Percentiles rank a stretch among this genome's conserved stretches.
Conservation (phyloP, 2,888 invertebrate species). For the Nycteola revayana region DNA sequence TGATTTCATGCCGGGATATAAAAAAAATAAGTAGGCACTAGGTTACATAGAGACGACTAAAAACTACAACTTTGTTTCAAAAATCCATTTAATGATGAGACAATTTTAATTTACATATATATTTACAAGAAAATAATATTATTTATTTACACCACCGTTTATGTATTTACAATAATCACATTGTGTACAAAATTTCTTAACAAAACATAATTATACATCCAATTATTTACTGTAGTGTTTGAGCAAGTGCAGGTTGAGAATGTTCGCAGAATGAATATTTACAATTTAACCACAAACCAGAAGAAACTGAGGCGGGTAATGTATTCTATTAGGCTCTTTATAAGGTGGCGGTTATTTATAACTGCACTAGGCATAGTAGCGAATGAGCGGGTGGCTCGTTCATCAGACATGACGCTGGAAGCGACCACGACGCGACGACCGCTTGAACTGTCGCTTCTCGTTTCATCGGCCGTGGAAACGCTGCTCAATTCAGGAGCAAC, state of each 20-base stretch:
- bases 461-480: conserved; percentile 60
- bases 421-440: conserved; percentile 83
- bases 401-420: conserved; percentile 86
- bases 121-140: conserved; percentile 31
- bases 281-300: conserved; percentile 25
- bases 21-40: too few relatives aligned
- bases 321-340: conserved; percentile 21
- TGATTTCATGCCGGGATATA: too few relatives aligned
- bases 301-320: conserved; percentile 25
- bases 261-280: conserved; percentile 19
- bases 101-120: conserved; percentile 39
- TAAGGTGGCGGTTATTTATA: too few relatives aligned
- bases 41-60: too few relatives aligned
- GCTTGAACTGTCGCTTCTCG: conserved; percentile 61
- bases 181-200: conserved; percentile 17
- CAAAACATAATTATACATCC: conserved; percentile 3
- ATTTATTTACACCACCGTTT: neutral
- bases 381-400: conserved; percentile 64
- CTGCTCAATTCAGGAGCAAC: conserved; percentile 79
- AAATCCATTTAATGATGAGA: conserved; percentile 34
- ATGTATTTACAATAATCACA: conserved; percentile 37
- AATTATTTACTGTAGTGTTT: neutral
- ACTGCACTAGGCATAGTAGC: conserved; percentile 28
- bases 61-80: conserved; percentile 9
- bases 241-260: too few relatives aligned